Conservation (phyloP, 2,888 invertebrate genomes). For the Hipparchia semele region DNA sequence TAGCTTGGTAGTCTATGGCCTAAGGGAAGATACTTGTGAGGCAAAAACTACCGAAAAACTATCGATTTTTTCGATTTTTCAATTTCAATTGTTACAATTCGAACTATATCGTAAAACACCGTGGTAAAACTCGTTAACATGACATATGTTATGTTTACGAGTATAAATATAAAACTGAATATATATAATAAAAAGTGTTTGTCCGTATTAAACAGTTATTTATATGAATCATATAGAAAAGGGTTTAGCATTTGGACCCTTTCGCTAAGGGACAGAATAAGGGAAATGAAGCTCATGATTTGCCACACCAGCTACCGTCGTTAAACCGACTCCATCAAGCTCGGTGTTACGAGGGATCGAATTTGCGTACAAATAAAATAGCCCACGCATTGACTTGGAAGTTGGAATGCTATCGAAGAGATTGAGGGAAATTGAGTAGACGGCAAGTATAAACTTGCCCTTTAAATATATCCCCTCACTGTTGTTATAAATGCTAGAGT, state of each 20-base stretch:
- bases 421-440: constrained; percentile 26
- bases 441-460: background rate
- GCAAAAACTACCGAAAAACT: too few relatives aligned
- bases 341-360: constrained; percentile 43
- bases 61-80: too few relatives aligned
- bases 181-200: background rate
- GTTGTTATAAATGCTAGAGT: too few relatives aligned
- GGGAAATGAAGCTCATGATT: constrained; percentile 45
- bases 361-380: constrained; percentile 48
- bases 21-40: too few relatives aligned
- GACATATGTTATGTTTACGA: too few relatives aligned
- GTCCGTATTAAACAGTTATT: background rate
- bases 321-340: constrained; percentile 45
- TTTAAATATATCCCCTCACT: background rate
- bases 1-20: too few relatives aligned
- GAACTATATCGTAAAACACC: too few relatives aligned
- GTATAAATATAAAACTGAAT: too few relatives aligned
- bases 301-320: constrained; percentile 41
- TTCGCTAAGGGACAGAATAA: constrained; percentile 23
- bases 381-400: constrained; percentile 29
- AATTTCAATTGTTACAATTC: too few relatives aligned
- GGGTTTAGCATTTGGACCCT: constrained; percentile 16
- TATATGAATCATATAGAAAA: constrained; percentile 23
- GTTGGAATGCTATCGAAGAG: constrained; percentile 20
- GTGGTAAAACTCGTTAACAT: too few relatives aligned